Percentiles rank a stretch among this genome's conserved stretches.
Conservation (phyloP, 2,797 vertebrate species). For the Notolepis coatsorum region DNA sequence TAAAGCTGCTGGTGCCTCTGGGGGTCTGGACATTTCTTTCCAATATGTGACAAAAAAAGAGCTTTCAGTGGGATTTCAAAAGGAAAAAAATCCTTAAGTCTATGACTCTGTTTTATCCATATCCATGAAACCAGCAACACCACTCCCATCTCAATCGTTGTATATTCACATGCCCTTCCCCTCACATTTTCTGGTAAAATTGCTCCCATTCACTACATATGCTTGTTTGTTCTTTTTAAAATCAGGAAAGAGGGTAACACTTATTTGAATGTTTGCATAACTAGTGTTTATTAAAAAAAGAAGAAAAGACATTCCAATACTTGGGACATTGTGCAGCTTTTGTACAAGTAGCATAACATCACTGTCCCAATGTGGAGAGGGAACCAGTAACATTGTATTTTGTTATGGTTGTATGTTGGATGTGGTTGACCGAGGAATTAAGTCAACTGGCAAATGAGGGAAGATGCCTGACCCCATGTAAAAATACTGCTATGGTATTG, state of each 20-base stretch:
- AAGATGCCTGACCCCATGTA: slow-evolving; percentile 6
- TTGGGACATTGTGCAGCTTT: not conserved
- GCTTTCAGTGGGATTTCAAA: too few species aligned
- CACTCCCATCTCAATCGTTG: too few species aligned
- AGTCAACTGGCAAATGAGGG: not conserved
- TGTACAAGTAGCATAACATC: not conserved
- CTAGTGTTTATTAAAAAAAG: slow-evolving; percentile 16
- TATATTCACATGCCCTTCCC: too few species aligned
- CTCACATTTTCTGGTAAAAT: too few species aligned
- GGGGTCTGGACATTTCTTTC: too few species aligned
- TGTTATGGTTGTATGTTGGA: not conserved
- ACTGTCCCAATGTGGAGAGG: not conserved
- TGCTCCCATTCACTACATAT: too few species aligned
- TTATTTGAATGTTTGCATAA: slow-evolving; percentile 13
- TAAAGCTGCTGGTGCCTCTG: too few species aligned
- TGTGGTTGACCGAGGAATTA: not conserved
- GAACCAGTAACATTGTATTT: not conserved
- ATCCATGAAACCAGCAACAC: too few species aligned
- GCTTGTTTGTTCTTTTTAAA: not conserved
- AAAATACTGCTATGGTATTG: slow-evolving; percentile 61
- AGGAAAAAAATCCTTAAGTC: too few species aligned
- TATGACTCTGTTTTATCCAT: too few species aligned
- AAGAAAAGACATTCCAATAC: slow-evolving; percentile 2
- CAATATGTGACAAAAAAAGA: too few species aligned
- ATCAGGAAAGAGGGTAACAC: not conserved